Evolutionary conservation across 2,888 invertebrate species (phyloP).

Genomic region (Ditylenchus weischeri): DNA sequence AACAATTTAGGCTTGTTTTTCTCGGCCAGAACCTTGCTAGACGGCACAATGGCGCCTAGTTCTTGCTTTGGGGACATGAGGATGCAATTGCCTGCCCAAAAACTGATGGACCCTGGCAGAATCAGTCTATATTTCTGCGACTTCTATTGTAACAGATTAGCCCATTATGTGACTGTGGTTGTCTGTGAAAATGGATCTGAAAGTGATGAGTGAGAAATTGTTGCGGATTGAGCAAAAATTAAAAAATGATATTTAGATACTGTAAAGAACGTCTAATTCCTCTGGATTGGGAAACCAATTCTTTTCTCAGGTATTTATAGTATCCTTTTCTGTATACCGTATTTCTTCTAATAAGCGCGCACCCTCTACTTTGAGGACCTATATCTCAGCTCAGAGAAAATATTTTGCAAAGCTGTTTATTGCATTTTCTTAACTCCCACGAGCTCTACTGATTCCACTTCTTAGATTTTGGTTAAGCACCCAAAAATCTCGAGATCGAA

Average conservation of each 20-base stretch:
- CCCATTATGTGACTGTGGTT: slow-evolving; percentile 59
- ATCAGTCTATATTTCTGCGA: slow-evolving; percentile 58
- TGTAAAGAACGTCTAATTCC: slow-evolving; percentile 38
- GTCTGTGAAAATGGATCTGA: slow-evolving; percentile 41
- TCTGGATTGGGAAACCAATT: slow-evolving; percentile 42
- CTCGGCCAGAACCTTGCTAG: slow-evolving; percentile 47
- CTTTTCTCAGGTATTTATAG: slow-evolving; percentile 37
- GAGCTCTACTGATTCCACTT: no score
- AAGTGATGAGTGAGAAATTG: slow-evolving; percentile 37
- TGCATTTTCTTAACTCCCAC: no score
- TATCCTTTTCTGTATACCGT: no score
- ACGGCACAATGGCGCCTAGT: slow-evolving; percentile 38
- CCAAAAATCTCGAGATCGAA: no score
- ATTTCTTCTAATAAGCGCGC: no score
- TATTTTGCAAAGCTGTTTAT: no score
- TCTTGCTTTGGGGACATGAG: slow-evolving; percentile 57
- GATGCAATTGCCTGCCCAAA: slow-evolving; percentile 38
- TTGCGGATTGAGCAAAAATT: not conserved
- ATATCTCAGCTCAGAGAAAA: no score
- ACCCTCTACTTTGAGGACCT: no score
- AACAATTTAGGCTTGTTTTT: slow-evolving; percentile 56
- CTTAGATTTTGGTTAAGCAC: no score
- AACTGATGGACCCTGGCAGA: slow-evolving; percentile 33
- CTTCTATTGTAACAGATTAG: slow-evolving; percentile 57
- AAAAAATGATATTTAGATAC: slow-evolving; percentile 30